Base-by-base conservation (phyloP, 2,113 vertebrate genomes). In the Condylura cristata region DNA sequence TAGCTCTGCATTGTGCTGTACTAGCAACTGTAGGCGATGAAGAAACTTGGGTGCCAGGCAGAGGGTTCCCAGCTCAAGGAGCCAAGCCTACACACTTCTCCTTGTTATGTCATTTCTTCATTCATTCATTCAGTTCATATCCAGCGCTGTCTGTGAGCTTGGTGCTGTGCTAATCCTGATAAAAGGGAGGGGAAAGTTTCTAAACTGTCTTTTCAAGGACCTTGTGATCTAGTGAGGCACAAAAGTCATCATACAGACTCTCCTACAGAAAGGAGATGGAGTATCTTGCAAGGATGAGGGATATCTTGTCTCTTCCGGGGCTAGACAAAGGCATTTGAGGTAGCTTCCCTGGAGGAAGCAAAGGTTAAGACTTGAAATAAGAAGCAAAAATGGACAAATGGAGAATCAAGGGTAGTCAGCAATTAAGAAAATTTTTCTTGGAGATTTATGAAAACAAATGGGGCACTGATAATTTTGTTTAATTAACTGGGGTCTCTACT, bases 1-100 rank as follows among this genome's bases (percentile, higher is more conserved):
- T 94, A 96, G 65, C 44, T 96, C 84, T 28, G 66, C 34, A 39
- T 79, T 91, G 76, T 96, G 79, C 70, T 89, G 3, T 71, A 32
- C 34, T 58, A 75, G 86, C 51, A 89, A 84, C 53, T 74, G 39
- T 44, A 48, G 48, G 32, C 44, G 48, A 79, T 70, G 4, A 11
- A 66, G 76, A 90, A 82, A 86, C 16, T 28, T 79, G 60, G 32
- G n/a, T 80, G 22, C 79, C 46, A 76, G 58, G 68, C 39, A 53
- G 20, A 9, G 18, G 34, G 8, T 46, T 89, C 84, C 53, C 81
- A 93, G 60, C 44, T 71, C 71, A 66, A 68, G 41, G 4, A 82
- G 28, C 37, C 65, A 0, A 14, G 34, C 14, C 44, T 61, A 94
- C 60, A 89, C 1, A 5, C n/a, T 84, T 85, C 76, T 68, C 13